These are phyloP conservation scores for Paramisgurnus dabryanus DNA, from an alignment of 2,113 vertebrate species.

Conservation along the genomic window DNA sequence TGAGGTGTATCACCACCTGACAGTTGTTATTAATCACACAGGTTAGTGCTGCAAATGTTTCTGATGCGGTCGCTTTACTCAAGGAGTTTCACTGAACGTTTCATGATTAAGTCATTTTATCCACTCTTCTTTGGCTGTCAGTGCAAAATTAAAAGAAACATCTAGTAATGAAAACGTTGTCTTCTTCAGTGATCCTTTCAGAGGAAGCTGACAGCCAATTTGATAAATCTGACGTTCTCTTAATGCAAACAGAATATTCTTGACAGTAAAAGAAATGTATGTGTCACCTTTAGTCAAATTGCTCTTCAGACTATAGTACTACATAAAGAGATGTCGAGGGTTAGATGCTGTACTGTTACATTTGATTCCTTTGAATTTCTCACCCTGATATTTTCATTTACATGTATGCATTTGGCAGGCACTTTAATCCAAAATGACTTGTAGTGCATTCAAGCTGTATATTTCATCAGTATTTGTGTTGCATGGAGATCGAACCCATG, in stretches of 20 bases:
- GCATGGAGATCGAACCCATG: too few relatives aligned
- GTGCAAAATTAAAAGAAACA: background rate
- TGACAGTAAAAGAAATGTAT: background rate
- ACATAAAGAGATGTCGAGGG: too few relatives aligned
- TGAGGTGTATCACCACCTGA: background rate
- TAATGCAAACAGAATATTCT: too few relatives aligned
- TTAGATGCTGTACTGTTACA: too few relatives aligned
- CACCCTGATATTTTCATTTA: too few relatives aligned
- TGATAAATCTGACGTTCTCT: background rate
- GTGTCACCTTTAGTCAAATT: background rate
- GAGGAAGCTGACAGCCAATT: background rate
- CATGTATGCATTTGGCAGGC: too few relatives aligned
- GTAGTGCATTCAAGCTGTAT: too few relatives aligned
- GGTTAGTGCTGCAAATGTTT: background rate
- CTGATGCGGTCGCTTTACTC: background rate
- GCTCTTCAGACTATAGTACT: too few relatives aligned
- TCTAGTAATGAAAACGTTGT: background rate
- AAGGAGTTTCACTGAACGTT: conserved; percentile 7
- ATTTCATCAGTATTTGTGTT: too few relatives aligned
- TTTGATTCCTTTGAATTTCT: too few relatives aligned
- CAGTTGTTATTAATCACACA: background rate
- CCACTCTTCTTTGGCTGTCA: background rate
- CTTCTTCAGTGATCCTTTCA: background rate
- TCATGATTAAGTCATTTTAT: background rate
- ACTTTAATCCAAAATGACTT: too few relatives aligned